Evolutionary conservation across 2,797 vertebrate genomes (phyloP).

Genomic region (Lophius americanus): DNA sequence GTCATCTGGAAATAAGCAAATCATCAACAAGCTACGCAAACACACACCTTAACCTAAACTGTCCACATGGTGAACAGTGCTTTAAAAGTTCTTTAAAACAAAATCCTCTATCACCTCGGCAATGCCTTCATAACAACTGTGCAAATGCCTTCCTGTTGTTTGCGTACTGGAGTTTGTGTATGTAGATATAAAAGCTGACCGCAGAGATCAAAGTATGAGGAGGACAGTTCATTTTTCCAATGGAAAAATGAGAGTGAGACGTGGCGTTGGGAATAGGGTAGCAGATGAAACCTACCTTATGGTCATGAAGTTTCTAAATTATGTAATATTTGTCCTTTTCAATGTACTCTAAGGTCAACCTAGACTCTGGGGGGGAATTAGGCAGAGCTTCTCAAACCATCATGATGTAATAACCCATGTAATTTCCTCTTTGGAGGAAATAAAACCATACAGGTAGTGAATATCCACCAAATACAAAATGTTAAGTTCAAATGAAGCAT

Average conservation of each 20-base stretch:
- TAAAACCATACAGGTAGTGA: no score
- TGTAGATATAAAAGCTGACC: slow-evolving; percentile 21
- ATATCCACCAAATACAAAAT: no score
- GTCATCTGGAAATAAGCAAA: neutral
- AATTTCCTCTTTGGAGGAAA: no score
- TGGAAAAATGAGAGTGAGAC: slow-evolving; percentile 19
- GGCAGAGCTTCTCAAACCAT: no score
- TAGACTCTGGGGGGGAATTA: no score
- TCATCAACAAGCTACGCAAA: neutral
- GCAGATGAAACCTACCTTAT: neutral
- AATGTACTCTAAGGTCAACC: no score
- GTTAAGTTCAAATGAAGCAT: no score
- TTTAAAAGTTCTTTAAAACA: slow-evolving; percentile 21
- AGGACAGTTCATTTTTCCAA: slow-evolving; percentile 36
- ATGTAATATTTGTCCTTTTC: no score
- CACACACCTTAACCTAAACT: slow-evolving; percentile 4
- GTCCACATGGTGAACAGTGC: slow-evolving; percentile 15
- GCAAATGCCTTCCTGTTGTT: slow-evolving; percentile 15
- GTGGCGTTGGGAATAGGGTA: neutral
- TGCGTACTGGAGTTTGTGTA: slow-evolving; percentile 24
- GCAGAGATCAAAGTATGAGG: slow-evolving; percentile 21
- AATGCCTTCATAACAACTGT: slow-evolving; percentile 44
- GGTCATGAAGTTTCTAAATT: neutral
- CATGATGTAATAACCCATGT: no score
- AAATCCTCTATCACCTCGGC: slow-evolving; percentile 20